Percentiles rank a stretch among this genome's conserved stretches.
These are phyloP conservation scores for Nomada fabriciana DNA, from an alignment of 2,888 invertebrate species.

Conservation along the genomic window DNA sequence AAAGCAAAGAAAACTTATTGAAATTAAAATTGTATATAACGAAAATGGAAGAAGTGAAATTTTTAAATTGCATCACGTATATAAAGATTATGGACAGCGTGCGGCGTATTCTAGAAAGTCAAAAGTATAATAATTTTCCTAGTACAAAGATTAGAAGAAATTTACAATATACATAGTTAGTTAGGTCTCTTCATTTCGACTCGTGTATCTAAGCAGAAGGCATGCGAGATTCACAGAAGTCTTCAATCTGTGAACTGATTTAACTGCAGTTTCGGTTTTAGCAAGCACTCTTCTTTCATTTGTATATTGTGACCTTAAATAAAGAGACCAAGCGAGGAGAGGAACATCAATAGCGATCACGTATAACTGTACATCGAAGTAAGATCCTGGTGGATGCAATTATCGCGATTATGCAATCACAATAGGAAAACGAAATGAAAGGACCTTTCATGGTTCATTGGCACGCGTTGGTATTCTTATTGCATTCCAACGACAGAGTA, in stretches of 20 bases:
- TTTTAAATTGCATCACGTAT: too few species aligned
- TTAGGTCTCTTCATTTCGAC: background rate
- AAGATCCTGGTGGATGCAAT: conserved; percentile 33
- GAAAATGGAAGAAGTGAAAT: too few species aligned
- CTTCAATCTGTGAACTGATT: conserved; percentile 20
- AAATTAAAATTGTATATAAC: too few species aligned
- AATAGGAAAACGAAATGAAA: conserved; percentile 59
- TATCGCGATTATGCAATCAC: conserved; percentile 53
- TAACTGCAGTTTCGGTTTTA: background rate
- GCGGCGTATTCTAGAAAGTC: background rate
- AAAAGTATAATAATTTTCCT: background rate
- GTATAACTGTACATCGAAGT: background rate
- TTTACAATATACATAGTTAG: background rate
- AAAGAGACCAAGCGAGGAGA: too few species aligned
- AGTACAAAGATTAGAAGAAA: background rate
- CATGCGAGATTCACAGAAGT: background rate
- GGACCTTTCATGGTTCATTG: conserved; percentile 70
- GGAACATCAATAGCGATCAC: background rate
- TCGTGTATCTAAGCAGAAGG: background rate
- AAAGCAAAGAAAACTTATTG: background rate
- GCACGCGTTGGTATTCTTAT: conserved; percentile 53
- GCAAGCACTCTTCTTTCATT: background rate
- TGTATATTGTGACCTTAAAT: background rate
- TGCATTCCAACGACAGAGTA: conserved; percentile 52
- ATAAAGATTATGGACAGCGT: too few species aligned